Evolutionary conservation across 2,888 invertebrate genomes (phyloP).

Genomic region (Octodonta nipae): DNA sequence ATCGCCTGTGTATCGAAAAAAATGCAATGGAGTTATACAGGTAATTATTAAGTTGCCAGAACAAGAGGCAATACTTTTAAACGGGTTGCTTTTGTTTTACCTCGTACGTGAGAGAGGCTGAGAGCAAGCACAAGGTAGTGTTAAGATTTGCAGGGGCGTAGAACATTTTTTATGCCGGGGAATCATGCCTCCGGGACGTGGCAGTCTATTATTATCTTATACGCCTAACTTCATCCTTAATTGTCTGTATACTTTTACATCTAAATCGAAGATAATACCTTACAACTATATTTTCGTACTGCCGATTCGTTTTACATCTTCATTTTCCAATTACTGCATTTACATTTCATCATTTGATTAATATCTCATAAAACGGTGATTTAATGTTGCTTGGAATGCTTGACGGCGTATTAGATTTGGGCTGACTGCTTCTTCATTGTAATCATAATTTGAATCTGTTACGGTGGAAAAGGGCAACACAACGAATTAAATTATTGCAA

Average conservation of each 20-base stretch:
- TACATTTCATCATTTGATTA: constrained; percentile 3
- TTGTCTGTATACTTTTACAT: constrained; percentile 23
- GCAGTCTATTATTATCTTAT: constrained; percentile 27
- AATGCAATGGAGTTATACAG: constrained; percentile 14
- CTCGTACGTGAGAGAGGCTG: no score
- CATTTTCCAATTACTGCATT: constrained; percentile 3
- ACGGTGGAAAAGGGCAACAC: no score
- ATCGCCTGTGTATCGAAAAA: constrained; percentile 12
- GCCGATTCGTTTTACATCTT: constrained; percentile 2
- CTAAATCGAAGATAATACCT: constrained; percentile 17
- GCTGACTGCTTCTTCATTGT: no score
- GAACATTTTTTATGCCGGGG: constrained; percentile 19
- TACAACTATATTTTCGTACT: constrained; percentile 8
- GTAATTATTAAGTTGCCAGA: constrained; percentile 18
- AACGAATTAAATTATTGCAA: no score
- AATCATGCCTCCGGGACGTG: constrained; percentile 22
- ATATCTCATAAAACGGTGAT: no score
- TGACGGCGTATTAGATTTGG: no score
- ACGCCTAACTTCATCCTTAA: constrained; percentile 24
- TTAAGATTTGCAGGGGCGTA: constrained; percentile 23
- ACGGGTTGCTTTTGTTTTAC: constrained; percentile 1
- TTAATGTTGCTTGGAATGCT: no score
- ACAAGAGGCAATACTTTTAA: constrained; percentile 14
- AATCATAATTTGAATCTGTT: no score
- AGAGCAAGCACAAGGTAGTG: constrained; percentile 19